A percentile compares a stretch with the other conserved stretches of the same genome.
These are phyloP conservation scores for Acleris literana DNA, from an alignment of 2,888 invertebrate genomes.

Conservation along the genomic window DNA sequence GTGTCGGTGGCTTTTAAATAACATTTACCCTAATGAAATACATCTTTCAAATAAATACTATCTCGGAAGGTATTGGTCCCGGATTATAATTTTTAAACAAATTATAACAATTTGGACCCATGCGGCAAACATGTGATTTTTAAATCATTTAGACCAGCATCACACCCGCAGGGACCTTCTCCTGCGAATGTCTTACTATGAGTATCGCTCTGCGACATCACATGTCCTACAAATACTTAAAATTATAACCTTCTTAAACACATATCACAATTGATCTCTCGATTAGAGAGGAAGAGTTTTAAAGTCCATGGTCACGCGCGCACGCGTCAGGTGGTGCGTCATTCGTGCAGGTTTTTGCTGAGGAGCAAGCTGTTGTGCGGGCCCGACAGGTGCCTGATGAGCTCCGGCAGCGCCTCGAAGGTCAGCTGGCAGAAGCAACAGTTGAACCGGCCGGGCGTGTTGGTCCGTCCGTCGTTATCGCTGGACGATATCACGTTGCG, in stretches of 20 bases:
- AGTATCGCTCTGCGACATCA: conserved; percentile 81
- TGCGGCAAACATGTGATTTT: conserved; percentile 76
- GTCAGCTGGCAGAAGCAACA: conserved; percentile 94
- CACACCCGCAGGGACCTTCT: conserved; percentile 61
- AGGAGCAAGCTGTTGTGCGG: conserved; percentile 94
- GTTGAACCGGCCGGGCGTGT: conserved; percentile 88
- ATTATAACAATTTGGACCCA: conserved; percentile 82
- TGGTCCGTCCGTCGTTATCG: conserved; percentile 87
- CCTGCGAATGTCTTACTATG: conserved; percentile 69
- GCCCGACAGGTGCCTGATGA: conserved; percentile 93
- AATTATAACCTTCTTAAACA: conserved; percentile 75
- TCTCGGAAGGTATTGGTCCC: conserved; percentile 83
- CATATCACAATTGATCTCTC: conserved; percentile 83
- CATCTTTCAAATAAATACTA: conserved; percentile 84
- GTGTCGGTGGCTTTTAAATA: conserved; percentile 84
- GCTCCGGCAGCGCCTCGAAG: conserved; percentile 93
- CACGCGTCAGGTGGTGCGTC: conserved; percentile 72
- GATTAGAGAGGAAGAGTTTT: conserved; percentile 69
- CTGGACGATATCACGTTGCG: conserved; percentile 93
- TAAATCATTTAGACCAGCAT: conserved; percentile 65
- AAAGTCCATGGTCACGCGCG: conserved; percentile 72
- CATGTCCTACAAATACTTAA: conserved; percentile 71
- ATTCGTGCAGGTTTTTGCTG: conserved; percentile 93
- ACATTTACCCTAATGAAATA: conserved; percentile 82
- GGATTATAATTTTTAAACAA: conserved; percentile 84